phyloP scores from a whole-genome alignment of 2,888 invertebrate species.

The Pheosia gnoma region DNA sequence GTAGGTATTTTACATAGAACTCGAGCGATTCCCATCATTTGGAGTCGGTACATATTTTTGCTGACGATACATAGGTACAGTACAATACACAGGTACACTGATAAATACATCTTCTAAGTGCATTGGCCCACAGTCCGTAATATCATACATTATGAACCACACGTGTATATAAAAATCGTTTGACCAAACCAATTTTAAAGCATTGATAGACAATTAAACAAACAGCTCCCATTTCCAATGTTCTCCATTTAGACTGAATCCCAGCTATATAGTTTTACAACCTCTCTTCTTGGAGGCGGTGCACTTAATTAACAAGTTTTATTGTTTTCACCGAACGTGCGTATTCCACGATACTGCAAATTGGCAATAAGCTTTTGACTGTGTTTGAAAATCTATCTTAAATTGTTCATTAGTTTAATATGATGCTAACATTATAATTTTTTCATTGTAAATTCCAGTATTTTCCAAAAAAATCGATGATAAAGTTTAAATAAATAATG shows the following conservation, averaged over 20 bases:
- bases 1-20: not conserved
- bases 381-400: not conserved
- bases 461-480: too few relatives aligned
- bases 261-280: constrained; percentile 41
- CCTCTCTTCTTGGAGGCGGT: constrained; percentile 39
- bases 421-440: too few relatives aligned
- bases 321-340: constrained; percentile 44
- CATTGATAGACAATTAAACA: not conserved
- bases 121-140: too few relatives aligned
- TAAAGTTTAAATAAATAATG: too few relatives aligned
- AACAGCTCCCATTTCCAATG: constrained; percentile 15
- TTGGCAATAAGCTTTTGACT: constrained; percentile 13
- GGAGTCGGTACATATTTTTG: not conserved
- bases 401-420: too few relatives aligned
- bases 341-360: constrained; percentile 40
- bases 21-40: not conserved
- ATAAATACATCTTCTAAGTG: too few relatives aligned
- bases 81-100: too few relatives aligned
- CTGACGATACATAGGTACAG: too few relatives aligned
- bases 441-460: too few relatives aligned
- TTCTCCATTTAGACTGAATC: constrained; percentile 32
- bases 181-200: not conserved
- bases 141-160: too few relatives aligned
- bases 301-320: constrained; percentile 47
- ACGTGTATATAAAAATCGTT: too few relatives aligned